These are phyloP conservation scores for Coracias cyanogaster DNA, from an alignment of 2,797 vertebrate genomes.

Conservation along the genomic window DNA sequence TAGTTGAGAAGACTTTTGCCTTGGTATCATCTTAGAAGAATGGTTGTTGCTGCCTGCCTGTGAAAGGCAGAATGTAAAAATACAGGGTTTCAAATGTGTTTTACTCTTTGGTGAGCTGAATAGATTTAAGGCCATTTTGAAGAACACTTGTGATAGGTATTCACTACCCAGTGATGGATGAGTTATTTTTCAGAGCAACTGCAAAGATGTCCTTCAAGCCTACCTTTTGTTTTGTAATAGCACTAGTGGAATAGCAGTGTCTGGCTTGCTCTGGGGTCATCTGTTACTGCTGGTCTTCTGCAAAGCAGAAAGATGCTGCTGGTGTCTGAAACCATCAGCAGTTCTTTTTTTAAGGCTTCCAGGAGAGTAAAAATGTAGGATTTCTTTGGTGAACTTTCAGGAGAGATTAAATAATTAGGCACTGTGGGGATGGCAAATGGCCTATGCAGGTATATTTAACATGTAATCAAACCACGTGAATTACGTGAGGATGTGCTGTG, in stretches of 20 bases:
- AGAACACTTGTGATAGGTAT: not conserved
- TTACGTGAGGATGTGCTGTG: not conserved
- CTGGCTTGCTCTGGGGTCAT: not conserved
- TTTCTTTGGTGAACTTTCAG: slow-evolving; percentile 13
- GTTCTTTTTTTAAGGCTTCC: not conserved
- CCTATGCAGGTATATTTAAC: not conserved
- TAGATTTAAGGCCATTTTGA: not conserved
- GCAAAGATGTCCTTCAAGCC: slow-evolving; percentile 5
- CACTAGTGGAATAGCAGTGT: not conserved
- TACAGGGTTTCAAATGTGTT: not conserved
- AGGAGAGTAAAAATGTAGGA: not conserved
- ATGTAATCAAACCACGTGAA: not conserved
- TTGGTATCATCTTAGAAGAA: not conserved
- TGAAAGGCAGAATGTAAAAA: not conserved
- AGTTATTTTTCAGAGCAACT: slow-evolving; percentile 21
- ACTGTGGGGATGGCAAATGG: not conserved
- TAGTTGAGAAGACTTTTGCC: not conserved
- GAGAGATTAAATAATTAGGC: not conserved
- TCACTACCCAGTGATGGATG: not conserved
- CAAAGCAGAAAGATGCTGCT: not conserved
- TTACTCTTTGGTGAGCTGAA: not conserved
- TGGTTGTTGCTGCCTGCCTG: not conserved
- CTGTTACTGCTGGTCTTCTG: not conserved
- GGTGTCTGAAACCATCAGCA: not conserved
- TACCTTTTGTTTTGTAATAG: not conserved